Conservation (phyloP, 2,113 vertebrate species). For the Tinamus guttatus region DNA sequence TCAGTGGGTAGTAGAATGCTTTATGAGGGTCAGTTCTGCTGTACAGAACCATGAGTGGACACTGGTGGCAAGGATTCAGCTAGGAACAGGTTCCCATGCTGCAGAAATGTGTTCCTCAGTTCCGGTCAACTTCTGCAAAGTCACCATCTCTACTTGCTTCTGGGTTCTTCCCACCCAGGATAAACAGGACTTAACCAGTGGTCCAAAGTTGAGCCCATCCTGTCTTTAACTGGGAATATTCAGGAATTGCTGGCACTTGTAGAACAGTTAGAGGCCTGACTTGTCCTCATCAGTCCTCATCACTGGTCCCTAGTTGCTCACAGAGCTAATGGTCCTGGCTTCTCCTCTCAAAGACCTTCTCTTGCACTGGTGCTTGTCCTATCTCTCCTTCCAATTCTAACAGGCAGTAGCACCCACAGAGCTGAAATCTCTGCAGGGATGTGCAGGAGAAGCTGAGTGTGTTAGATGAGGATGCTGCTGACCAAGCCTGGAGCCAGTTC, state of each 20-base stretch:
- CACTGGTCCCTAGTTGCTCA: background rate
- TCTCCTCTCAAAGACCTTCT: background rate
- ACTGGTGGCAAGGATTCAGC: background rate
- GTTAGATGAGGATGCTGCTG: background rate
- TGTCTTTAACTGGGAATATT: background rate
- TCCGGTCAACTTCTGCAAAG: background rate
- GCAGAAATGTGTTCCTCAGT: background rate
- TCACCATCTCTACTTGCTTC: background rate
- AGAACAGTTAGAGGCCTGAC: background rate
- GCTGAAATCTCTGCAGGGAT: background rate
- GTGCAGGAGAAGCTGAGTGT: background rate
- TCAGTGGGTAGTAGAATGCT: background rate
- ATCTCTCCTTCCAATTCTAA: background rate
- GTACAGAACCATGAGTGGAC: background rate
- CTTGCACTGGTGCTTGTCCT: background rate
- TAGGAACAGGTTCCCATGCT: background rate
- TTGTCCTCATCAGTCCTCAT: background rate
- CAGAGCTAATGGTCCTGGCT: background rate
- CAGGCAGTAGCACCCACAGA: background rate
- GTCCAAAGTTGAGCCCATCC: background rate
- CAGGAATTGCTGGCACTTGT: background rate
- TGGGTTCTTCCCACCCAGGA: background rate
- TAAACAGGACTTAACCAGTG: background rate
- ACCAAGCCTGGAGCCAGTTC: background rate
- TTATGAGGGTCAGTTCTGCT: background rate